Base-by-base conservation (phyloP, 64 coral and sea anemone genomes). In the Actinia equina region DNA sequence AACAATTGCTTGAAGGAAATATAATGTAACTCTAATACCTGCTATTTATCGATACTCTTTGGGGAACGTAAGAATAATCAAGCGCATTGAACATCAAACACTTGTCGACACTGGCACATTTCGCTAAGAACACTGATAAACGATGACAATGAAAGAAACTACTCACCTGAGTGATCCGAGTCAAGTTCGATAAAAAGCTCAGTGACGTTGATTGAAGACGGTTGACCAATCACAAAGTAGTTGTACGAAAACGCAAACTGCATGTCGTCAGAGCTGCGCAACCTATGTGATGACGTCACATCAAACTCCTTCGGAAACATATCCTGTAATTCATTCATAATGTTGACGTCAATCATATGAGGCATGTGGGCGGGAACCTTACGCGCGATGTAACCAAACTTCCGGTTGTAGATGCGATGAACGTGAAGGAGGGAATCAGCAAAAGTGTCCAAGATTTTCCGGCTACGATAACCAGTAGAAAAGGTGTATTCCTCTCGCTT, bases 281-380 rank as follows among this genome's bases (percentile, higher is more conserved):
- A 54, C 64, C 92, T 92, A 55, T 95, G 97, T n/a, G 97, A 92
- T 4, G 97, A 99, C 6, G 97, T 99, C 86, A 84, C 9, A 30
- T 99, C 97, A 88, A 99, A 99, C 78, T 99, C 97, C 4, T 91
- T 44, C 20, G 97, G 93, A 52, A 99, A 81, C 65, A 88, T 85
- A 1, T 51, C 85, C 23, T 99, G 97, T 13, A 99, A 77, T 45
- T 99, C 97, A 27, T 93, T 90, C 93, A 95, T 93, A 23, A 95
- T 67, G 14, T 91, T 86, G 18, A 95, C 82, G 42, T 95, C 93
- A 30, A 99, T 92, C 97, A 99, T 99, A 49, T 99, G 97, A 0
- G 97, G 93, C 97, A 99, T 99, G 49, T 99, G 97, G 13, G 97
- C 90, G 11, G 97, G 97, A 77, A 94, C 95, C 43, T 99, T 99